Percentiles rank a stretch among this genome's conserved stretches.
phyloP scores from a whole-genome alignment of 2,888 invertebrate species.

The Ptychoptera albimana region DNA sequence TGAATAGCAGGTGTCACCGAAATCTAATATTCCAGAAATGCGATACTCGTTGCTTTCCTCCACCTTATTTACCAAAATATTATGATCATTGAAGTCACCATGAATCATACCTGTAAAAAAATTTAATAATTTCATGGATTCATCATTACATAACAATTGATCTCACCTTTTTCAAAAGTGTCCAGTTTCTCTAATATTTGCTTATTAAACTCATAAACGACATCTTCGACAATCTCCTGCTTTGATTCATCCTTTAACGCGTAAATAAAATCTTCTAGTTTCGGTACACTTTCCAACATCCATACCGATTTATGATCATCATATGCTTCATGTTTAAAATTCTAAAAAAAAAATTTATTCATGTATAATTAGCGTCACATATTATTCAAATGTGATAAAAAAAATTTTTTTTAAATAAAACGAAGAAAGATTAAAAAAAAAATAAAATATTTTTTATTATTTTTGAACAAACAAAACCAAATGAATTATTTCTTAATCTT shows the following conservation, averaged over 20 bases:
- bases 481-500: background rate
- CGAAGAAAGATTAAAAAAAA: too few relatives aligned
- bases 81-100: slow-evolving; percentile 85
- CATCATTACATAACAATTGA: too few relatives aligned
- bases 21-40: slow-evolving; percentile 64
- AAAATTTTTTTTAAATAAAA: too few relatives aligned
- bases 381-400: too few relatives aligned
- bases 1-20: slow-evolving; percentile 62
- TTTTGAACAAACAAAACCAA: background rate
- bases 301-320: slow-evolving; percentile 52
- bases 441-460: too few relatives aligned
- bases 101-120: slow-evolving; percentile 44
- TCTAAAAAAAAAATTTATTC: slow-evolving; percentile 34
- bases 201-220: slow-evolving; percentile 46
- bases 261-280: slow-evolving; percentile 50
- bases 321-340: slow-evolving; percentile 56
- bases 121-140: too few relatives aligned
- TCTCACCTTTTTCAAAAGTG: slow-evolving; percentile 47
- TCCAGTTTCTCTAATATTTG: slow-evolving; percentile 41
- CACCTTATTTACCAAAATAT: slow-evolving; percentile 45
- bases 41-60: slow-evolving; percentile 34
- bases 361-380: too few relatives aligned
- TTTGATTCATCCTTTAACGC: slow-evolving; percentile 47
- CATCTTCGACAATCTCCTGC: slow-evolving; percentile 40
- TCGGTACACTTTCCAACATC: slow-evolving; percentile 54